These are phyloP conservation scores for Oreortyx pictus DNA, from an alignment of 2,797 vertebrate species.

Conservation along the genomic window DNA sequence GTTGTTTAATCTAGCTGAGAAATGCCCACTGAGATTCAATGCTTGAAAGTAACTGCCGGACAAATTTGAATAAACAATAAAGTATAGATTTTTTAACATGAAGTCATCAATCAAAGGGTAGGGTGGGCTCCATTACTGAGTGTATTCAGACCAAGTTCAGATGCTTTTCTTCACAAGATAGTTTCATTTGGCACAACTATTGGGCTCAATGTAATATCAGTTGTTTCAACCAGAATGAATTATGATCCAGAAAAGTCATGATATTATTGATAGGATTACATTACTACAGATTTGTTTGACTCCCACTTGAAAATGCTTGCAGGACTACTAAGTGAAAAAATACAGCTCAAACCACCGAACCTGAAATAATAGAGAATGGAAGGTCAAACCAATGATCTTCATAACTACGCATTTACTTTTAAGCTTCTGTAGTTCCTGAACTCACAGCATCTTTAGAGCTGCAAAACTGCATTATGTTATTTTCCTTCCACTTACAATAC, in stretches of 20 bases:
- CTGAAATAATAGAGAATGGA: constrained; percentile 3
- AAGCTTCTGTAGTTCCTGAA: neutral
- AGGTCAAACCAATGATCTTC: neutral
- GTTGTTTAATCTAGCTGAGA: constrained; percentile 45
- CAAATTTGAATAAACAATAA: constrained; percentile 4
- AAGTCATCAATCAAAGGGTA: neutral
- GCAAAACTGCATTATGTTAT: neutral
- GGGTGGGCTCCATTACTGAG: neutral
- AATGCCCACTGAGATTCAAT: constrained; percentile 10
- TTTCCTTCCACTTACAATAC: neutral
- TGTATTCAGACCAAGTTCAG: neutral
- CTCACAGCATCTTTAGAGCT: neutral
- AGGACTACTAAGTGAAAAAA: constrained; percentile 10
- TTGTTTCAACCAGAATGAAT: constrained; percentile 2
- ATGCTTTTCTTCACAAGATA: neutral
- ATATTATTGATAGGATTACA: neutral
- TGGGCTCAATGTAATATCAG: neutral
- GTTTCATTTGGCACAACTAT: neutral
- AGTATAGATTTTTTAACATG: neutral
- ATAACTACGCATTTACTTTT: neutral
- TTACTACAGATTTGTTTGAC: neutral
- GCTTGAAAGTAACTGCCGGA: constrained; percentile 20
- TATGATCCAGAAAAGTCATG: constrained; percentile 13
- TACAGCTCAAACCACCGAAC: neutral
- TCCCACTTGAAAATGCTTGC: constrained; percentile 28